phyloP scores from a whole-genome alignment of 2,797 vertebrate species.

The Micromesistius poutassou region DNA sequence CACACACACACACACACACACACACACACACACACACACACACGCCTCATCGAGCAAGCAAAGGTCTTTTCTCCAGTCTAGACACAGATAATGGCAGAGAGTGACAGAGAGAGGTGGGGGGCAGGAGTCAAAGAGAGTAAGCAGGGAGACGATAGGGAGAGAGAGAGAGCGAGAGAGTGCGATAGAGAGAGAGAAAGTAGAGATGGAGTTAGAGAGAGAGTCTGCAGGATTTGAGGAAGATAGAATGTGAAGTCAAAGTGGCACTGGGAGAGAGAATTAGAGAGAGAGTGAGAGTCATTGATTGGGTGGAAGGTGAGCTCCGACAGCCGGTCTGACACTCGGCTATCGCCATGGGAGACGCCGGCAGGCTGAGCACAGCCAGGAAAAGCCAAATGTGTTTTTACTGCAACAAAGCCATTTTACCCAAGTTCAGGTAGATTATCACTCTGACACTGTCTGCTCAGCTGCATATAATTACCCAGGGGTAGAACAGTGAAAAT shows the following conservation, averaged over 20 bases:
- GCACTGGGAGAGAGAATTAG: neutral
- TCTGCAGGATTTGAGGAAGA: neutral
- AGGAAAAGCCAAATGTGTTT: neutral
- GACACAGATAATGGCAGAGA: slow-evolving; percentile 69
- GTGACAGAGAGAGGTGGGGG: slow-evolving; percentile 20
- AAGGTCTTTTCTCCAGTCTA: slow-evolving; percentile 64
- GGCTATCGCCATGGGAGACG: slow-evolving; percentile 31
- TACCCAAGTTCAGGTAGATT: neutral
- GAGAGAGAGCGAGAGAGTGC: too few species aligned
- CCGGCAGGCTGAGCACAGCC: slow-evolving; percentile 10
- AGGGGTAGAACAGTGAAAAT: neutral
- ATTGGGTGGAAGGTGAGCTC: slow-evolving; percentile 53
- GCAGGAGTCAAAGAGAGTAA: neutral
- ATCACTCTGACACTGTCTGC: neutral
- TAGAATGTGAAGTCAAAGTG: neutral
- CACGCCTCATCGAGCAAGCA: slow-evolving; percentile 12
- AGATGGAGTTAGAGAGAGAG: neutral
- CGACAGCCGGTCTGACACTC: slow-evolving; percentile 37
- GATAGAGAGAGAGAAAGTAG: neutral
- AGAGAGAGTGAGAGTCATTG: slow-evolving; percentile 33
- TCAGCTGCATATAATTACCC: slow-evolving; percentile 4
- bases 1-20: too few species aligned
- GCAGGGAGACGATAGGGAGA: neutral
- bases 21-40: too few species aligned
- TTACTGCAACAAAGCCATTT: neutral